Evolutionary conservation across 2,888 invertebrate genomes (phyloP).

Genomic region (Embidobia sp.): DNA sequence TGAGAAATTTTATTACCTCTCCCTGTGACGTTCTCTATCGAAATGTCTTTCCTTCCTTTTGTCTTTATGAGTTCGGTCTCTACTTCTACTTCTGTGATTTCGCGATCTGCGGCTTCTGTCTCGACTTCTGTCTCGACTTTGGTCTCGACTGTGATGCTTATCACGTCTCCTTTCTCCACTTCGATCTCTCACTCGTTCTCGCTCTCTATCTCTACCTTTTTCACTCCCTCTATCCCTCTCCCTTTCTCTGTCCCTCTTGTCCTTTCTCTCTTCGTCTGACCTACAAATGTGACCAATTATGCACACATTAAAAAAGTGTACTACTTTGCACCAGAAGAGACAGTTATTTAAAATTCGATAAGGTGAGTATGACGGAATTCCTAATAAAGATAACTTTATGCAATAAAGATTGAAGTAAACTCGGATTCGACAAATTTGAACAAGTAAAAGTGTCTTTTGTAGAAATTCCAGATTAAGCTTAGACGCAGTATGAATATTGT

Average conservation of each 20-base stretch:
- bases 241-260: slow-evolving; percentile 71
- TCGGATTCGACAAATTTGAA: background rate
- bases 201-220: slow-evolving; percentile 71
- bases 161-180: slow-evolving; percentile 74
- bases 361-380: slow-evolving; percentile 42
- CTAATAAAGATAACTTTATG: slow-evolving; percentile 39
- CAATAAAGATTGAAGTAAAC: background rate
- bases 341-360: slow-evolving; percentile 40
- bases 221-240: slow-evolving; percentile 61
- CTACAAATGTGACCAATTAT: slow-evolving; percentile 73
- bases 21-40: slow-evolving; percentile 77
- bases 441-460: slow-evolving; percentile 27
- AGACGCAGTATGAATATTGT: slow-evolving; percentile 54
- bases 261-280: slow-evolving; percentile 79
- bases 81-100: slow-evolving; percentile 70
- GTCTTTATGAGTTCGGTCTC: slow-evolving; percentile 76
- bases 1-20: slow-evolving; percentile 69
- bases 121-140: slow-evolving; percentile 76
- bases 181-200: slow-evolving; percentile 69
- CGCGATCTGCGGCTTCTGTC: slow-evolving; percentile 74
- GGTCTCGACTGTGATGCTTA: slow-evolving; percentile 76
- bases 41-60: slow-evolving; percentile 75
- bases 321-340: background rate
- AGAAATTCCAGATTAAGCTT: slow-evolving; percentile 36
- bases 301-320: background rate